phyloP scores from a whole-genome alignment of 2,113 vertebrate genomes.

The Suncus etruscus region DNA sequence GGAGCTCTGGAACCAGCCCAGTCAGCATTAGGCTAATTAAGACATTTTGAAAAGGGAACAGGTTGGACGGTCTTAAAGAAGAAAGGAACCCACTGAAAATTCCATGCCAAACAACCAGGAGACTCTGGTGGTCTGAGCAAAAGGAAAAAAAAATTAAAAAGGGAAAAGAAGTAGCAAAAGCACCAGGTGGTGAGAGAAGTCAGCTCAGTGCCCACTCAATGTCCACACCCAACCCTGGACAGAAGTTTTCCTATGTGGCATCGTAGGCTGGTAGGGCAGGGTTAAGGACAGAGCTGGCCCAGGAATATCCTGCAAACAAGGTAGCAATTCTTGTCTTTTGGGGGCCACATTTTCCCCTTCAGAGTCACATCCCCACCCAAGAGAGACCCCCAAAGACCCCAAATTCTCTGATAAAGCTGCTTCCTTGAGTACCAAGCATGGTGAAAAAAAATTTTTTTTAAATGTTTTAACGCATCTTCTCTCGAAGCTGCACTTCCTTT shows the following conservation, averaged over 20 bases:
- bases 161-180: background rate
- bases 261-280: fast-evolving
- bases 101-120: conserved; percentile 51
- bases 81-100: conserved; percentile 82
- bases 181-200: too few species aligned
- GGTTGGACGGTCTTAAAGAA: conserved; percentile 88
- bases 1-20: conserved; percentile 91
- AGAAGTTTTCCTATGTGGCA: too few species aligned
- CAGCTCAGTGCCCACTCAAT: too few species aligned
- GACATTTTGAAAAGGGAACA: conserved; percentile 90
- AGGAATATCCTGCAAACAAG: too few species aligned
- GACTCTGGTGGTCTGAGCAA: conserved; percentile 43
- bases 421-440: background rate
- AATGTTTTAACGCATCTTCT: background rate
- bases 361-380: background rate
- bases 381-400: background rate
- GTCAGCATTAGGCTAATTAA: conserved; percentile 92
- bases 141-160: conserved; percentile 28
- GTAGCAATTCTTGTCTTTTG: background rate
- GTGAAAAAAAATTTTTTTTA: background rate
- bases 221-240: too few species aligned
- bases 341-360: background rate
- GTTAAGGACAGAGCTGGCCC: fast-evolving
- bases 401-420: background rate
- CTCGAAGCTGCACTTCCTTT: conserved; percentile 47